phyloP scores from a whole-genome alignment of 2,888 invertebrate species.

The Acanthosepion pharaonis region DNA sequence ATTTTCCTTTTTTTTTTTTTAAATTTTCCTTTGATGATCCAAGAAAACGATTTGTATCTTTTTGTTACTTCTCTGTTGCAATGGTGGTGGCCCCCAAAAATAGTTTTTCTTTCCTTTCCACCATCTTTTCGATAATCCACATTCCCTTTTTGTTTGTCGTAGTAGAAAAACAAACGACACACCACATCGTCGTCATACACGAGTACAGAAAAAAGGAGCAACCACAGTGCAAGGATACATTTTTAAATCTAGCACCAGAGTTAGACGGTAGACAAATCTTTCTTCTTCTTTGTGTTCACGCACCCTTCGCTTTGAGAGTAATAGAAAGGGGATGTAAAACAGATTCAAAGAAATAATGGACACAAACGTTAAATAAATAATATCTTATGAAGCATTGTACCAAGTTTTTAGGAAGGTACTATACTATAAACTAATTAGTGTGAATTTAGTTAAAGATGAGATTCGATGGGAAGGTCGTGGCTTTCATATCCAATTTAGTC shows the following conservation, averaged over 20 bases:
- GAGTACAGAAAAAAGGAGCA: background rate
- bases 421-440: too few relatives aligned
- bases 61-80: background rate
- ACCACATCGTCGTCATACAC: too few relatives aligned
- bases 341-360: background rate
- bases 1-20: background rate
- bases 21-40: background rate
- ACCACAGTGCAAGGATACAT: background rate
- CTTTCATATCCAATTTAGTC: constrained; percentile 1
- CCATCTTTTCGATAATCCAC: background rate
- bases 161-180: background rate
- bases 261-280: too few relatives aligned
- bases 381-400: too few relatives aligned
- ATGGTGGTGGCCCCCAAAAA: too few relatives aligned
- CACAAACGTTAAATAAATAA: background rate
- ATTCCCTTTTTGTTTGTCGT: background rate
- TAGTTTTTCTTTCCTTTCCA: too few relatives aligned
- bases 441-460: background rate
- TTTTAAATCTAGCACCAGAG: background rate
- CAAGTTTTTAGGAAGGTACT: too few relatives aligned
- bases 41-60: background rate
- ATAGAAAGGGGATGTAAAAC: background rate
- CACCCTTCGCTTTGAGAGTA: background rate
- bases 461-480: background rate
- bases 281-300: background rate